Conservation (phyloP, 2,113 vertebrate species). For the Trichechus manatus region DNA sequence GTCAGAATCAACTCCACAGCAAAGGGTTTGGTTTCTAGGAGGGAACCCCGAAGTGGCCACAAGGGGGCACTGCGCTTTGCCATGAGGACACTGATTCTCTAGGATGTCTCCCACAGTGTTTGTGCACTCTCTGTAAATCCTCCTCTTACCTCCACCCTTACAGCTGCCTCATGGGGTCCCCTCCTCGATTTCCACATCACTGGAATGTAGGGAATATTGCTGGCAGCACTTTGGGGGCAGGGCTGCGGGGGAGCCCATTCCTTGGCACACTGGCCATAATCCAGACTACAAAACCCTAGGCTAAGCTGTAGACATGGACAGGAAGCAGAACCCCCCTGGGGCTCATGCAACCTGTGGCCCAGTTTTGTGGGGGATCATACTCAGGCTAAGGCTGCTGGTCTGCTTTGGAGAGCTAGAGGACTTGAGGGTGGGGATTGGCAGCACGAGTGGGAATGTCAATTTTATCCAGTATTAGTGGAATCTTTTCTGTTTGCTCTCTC, state of each 20-base stretch:
- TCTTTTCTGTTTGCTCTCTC: not conserved
- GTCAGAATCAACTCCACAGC: no score
- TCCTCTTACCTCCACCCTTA: not conserved
- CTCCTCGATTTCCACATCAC: not conserved
- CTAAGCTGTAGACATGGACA: not conserved
- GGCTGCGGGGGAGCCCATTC: rapidly evolving
- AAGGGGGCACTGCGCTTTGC: not conserved
- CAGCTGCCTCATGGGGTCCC: not conserved
- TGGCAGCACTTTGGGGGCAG: not conserved
- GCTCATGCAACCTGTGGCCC: not conserved
- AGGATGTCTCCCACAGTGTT: not conserved
- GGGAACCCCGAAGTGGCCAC: not conserved
- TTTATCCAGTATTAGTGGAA: not conserved
- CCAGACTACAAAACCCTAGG: not conserved
- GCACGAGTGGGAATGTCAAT: not conserved
- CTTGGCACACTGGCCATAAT: rapidly evolving
- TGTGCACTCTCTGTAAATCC: not conserved
- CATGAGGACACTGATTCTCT: not conserved
- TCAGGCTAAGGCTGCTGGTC: not conserved
- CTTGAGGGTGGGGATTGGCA: not conserved
- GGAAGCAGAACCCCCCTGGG: not conserved
- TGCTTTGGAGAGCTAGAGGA: not conserved
- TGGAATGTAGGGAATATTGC: not conserved
- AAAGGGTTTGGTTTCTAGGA: no score
- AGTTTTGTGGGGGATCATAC: not conserved